These are phyloP conservation scores for Patella depressa DNA, from an alignment of 2,888 invertebrate genomes.

Conservation along the genomic window DNA sequence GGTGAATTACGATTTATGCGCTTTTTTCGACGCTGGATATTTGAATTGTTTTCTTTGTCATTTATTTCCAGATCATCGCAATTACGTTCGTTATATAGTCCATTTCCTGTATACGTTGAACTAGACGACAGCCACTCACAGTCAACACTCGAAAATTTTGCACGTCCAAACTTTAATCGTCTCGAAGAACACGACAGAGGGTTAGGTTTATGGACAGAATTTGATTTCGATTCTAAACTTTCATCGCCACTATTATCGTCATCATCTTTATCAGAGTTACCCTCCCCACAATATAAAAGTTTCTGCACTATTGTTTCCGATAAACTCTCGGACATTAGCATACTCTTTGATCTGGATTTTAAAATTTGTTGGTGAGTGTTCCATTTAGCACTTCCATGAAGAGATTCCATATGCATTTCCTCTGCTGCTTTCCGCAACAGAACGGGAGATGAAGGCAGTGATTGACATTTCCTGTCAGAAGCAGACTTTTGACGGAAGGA, in stretches of 20 bases:
- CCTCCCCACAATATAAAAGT: not conserved
- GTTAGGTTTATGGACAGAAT: not conserved
- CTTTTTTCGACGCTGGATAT: conserved; percentile 25
- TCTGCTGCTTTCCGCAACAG: conserved; percentile 61
- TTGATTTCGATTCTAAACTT: not conserved
- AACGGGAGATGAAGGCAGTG: conserved; percentile 66
- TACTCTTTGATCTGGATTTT: conserved; percentile 28
- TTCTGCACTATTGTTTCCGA: not conserved
- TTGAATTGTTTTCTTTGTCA: not conserved
- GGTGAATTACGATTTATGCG: conserved; percentile 23
- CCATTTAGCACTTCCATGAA: conserved; percentile 54
- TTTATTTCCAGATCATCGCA: not conserved
- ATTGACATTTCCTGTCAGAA: conserved; percentile 57
- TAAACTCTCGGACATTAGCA: conserved; percentile 24
- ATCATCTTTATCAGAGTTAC: conserved; percentile 1
- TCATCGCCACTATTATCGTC: not conserved
- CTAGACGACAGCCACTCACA: not conserved
- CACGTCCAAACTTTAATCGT: not conserved
- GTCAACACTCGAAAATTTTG: not conserved
- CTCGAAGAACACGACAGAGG: not conserved
- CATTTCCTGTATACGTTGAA: not conserved
- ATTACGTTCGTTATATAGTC: not conserved
- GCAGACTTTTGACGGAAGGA: not conserved
- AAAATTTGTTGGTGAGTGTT: conserved; percentile 25
- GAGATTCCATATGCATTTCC: conserved; percentile 58